Percentiles rank a stretch among this genome's conserved stretches.
These are phyloP conservation scores for Cheirogaleus major DNA, from an alignment of 2,797 vertebrate species.

Conservation along the genomic window DNA sequence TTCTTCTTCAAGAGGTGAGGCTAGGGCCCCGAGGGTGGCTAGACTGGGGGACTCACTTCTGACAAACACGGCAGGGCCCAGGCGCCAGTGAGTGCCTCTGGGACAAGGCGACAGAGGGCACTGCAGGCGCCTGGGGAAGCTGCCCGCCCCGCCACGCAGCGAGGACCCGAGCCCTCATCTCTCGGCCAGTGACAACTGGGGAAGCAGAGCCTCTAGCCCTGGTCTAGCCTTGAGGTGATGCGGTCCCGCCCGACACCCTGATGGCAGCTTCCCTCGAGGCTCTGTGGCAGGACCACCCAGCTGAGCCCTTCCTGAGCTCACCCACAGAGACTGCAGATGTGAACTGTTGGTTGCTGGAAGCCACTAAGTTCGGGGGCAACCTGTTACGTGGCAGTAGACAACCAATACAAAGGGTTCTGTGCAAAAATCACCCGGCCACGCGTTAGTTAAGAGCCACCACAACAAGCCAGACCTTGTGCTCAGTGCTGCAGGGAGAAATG, in stretches of 20 bases:
- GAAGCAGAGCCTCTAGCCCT: neutral
- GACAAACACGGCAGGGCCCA: neutral
- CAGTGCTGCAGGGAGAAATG: neutral
- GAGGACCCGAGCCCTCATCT: neutral
- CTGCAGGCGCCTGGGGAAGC: neutral
- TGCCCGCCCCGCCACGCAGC: neutral
- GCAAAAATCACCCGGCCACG: neutral
- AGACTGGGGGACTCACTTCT: too few relatives aligned
- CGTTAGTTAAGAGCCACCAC: neutral
- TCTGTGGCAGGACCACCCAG: too few relatives aligned
- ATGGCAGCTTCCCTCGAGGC: neutral
- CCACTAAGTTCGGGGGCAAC: neutral
- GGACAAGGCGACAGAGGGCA: accelerated
- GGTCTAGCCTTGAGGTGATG: neutral
- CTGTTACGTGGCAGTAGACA: too few relatives aligned
- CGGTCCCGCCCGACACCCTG: neutral
- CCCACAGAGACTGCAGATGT: neutral
- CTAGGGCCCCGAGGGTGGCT: neutral
- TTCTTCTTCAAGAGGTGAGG: too few relatives aligned
- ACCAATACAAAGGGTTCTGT: accelerated
- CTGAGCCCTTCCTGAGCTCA: neutral
- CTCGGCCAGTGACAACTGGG: accelerated
- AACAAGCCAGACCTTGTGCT: neutral
- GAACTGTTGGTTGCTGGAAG: neutral
- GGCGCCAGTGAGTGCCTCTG: neutral